Evolutionary conservation across 2,113 vertebrate genomes (phyloP).

Genomic region (Chaetodon trifascialis): DNA sequence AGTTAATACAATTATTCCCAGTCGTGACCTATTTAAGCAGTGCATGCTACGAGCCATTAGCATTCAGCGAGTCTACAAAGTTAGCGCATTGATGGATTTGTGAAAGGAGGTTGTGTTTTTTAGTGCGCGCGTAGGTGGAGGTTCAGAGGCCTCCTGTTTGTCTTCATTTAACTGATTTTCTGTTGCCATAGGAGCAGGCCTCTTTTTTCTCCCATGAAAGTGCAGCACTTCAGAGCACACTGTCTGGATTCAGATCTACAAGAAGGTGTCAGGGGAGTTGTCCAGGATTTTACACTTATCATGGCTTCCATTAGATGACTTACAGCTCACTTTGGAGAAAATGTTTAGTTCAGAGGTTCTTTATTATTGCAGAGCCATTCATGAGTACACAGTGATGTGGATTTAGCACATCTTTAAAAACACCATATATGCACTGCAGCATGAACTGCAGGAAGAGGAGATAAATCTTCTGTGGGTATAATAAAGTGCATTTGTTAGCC

Average conservation of each 20-base stretch:
- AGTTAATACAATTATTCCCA: slow-evolving; percentile 82
- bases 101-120: slow-evolving; percentile 81
- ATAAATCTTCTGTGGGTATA: background rate
- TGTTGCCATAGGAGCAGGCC: slow-evolving; percentile 83
- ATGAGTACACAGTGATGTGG: slow-evolving; percentile 45
- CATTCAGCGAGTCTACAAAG: slow-evolving; percentile 77
- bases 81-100: slow-evolving; percentile 78
- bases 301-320: slow-evolving; percentile 72
- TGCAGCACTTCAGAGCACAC: slow-evolving; percentile 75
- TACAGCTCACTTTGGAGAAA: slow-evolving; percentile 73
- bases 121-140: slow-evolving; percentile 78
- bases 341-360: slow-evolving; percentile 50
- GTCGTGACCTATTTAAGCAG: slow-evolving; percentile 83
- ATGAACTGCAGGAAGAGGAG: slow-evolving; percentile 9
- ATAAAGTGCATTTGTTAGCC: slow-evolving; percentile 24
- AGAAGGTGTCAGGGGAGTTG: slow-evolving; percentile 74
- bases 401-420: slow-evolving; percentile 49
- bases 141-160: slow-evolving; percentile 83
- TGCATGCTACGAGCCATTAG: slow-evolving; percentile 78
- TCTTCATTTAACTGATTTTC: slow-evolving; percentile 83
- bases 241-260: slow-evolving; percentile 75
- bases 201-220: slow-evolving; percentile 69
- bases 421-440: slow-evolving; percentile 11
- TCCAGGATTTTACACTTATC: slow-evolving; percentile 77
- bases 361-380: slow-evolving; percentile 54